Conservation (phyloP, 2,113 vertebrate species). For the Heterotilapia buettikoferi region DNA sequence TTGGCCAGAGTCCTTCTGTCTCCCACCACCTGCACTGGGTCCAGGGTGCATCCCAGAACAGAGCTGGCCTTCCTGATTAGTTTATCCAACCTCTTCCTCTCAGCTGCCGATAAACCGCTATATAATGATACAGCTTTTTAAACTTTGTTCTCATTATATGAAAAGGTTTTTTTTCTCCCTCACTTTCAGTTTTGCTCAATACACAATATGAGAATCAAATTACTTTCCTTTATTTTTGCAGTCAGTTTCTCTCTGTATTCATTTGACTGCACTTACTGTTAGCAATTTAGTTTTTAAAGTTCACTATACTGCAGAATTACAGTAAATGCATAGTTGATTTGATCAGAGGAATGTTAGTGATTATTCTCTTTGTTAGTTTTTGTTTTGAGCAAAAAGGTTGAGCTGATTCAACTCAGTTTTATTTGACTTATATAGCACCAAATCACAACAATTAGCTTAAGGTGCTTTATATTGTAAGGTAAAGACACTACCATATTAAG, state of each 20-base stretch:
- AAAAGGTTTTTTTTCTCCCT: neutral
- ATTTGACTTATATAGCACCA: neutral
- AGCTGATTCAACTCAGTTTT: neutral
- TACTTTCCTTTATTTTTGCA: neutral
- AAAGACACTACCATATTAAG: neutral
- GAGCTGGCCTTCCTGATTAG: too few relatives aligned
- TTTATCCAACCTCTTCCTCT: too few relatives aligned
- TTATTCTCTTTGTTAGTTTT: neutral
- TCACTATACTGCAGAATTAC: neutral
- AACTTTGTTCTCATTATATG: neutral
- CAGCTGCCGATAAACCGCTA: too few relatives aligned
- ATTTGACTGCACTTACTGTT: neutral
- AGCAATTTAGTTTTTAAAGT: slow-evolving; percentile 14
- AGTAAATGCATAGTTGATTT: neutral
- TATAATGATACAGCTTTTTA: neutral
- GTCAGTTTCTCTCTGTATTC: neutral
- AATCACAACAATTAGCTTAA: neutral
- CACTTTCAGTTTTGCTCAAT: neutral
- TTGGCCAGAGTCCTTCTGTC: too few relatives aligned
- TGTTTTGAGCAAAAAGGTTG: neutral
- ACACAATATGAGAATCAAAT: neutral
- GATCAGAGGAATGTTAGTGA: neutral
- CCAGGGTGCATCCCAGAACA: too few relatives aligned
- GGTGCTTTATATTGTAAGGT: neutral
- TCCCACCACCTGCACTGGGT: too few relatives aligned